These are phyloP conservation scores for Corvus hawaiiensis DNA, from an alignment of 2,113 vertebrate genomes.

Conservation along the genomic window DNA sequence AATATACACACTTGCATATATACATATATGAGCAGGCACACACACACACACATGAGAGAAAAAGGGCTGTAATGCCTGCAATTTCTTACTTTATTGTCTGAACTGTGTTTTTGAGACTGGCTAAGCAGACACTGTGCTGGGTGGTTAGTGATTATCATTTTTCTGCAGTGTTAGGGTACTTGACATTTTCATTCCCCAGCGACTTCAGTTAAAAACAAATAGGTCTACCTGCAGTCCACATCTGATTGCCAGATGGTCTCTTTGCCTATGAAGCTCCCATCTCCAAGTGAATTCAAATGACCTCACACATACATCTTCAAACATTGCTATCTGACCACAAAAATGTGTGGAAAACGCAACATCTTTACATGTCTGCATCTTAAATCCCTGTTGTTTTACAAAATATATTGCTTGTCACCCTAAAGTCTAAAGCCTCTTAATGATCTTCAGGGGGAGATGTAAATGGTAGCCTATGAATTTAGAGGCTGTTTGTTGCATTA, in stretches of 20 bases:
- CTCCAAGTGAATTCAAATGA: conserved; percentile 62
- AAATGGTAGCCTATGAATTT: conserved; percentile 35
- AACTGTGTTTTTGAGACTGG: neutral
- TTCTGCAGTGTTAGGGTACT: conserved; percentile 56
- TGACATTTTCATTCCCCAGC: conserved; percentile 66
- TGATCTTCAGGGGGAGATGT: conserved; percentile 53
- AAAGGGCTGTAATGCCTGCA: neutral
- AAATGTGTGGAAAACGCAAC: conserved; percentile 57
- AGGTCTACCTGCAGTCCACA: conserved; percentile 66
- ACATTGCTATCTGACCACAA: conserved; percentile 66
- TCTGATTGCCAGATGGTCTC: conserved; percentile 69
- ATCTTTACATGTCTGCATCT: conserved; percentile 59
- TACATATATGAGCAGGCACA: fast-evolving
- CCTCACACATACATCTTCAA: conserved; percentile 71
- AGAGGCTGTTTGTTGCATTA: conserved; percentile 39
- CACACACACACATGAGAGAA: neutral
- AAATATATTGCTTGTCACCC: conserved; percentile 63
- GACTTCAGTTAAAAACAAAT: conserved; percentile 45
- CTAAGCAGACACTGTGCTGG: neutral
- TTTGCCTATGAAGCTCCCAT: conserved; percentile 28
- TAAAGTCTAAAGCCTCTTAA: conserved; percentile 34
- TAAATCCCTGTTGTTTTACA: conserved; percentile 61
- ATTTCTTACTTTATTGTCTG: conserved; percentile 21
- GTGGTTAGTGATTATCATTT: conserved; percentile 67
- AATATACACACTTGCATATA: neutral